Base-by-base conservation (phyloP, 2,797 vertebrate genomes). In the Eurystomus glaucurus region DNA sequence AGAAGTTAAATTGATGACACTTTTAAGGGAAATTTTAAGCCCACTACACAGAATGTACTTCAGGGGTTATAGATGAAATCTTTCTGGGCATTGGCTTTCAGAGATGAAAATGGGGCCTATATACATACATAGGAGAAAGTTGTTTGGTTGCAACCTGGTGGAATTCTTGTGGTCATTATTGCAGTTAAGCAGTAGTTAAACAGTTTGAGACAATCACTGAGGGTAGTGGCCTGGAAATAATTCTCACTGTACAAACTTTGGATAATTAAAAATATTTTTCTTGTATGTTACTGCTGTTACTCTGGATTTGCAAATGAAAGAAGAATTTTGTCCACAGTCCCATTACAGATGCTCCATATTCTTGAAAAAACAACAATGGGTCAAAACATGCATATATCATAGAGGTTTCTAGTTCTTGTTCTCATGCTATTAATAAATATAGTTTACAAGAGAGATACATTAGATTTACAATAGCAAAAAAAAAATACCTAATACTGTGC, bases 171-270 rank as follows among this genome's bases (percentile, higher is more conserved):
- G 39, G 33, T 86, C 52, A 62, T 93, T 60, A 50, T 19, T 89
- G 58, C 28, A 91, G 33, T 50, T 85, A 70, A 88, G 70, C 25
- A 46, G 14, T 70, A 62, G 71, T 50, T 83, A 81, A 91, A 87
- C 28, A 18, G 19, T 72, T 85, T 71, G 61, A 64, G 26, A 60
- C 31, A 70, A 57, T 88, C 61, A 60, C 7, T 51, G 62, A 48
- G 37, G 31, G 37, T 78, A 33, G 31, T 72, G 45, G n/a, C 61
- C 74, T 92, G 71, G 64, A 96, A 94, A 52, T 72, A 60, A 65
- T 74, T 84, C 19, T 86, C 17, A 39, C 19, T 64, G 19, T 54
- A 57, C 74, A 70, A 88, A 48, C 8, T 39, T 18, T 2, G 10
- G 28, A 11, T 55, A 75, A 37, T 86, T 75, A 37, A 91, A 90